Evolutionary conservation across 2,113 vertebrate genomes (phyloP).

Genomic region (Eolophus roseicapilla): DNA sequence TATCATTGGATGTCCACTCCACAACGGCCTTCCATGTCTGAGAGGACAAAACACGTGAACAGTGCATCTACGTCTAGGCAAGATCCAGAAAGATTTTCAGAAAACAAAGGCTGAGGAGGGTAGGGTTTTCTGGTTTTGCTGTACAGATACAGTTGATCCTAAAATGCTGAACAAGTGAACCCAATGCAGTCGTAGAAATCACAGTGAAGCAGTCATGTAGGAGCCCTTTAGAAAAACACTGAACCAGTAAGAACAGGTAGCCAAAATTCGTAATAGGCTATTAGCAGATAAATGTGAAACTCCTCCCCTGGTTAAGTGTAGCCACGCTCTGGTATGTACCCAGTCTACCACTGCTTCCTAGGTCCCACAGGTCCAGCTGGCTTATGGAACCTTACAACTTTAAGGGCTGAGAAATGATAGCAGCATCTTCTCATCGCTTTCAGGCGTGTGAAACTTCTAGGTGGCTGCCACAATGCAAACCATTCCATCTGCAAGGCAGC

Average conservation of each 20-base stretch:
- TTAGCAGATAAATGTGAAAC: background rate
- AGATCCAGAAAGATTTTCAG: background rate
- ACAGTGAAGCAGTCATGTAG: background rate
- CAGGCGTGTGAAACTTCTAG: background rate
- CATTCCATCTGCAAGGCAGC: background rate
- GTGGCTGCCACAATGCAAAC: background rate
- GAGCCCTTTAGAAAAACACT: background rate
- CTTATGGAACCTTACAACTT: background rate
- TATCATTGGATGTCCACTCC: background rate
- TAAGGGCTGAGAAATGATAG: background rate
- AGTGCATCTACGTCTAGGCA: background rate
- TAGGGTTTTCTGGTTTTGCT: background rate
- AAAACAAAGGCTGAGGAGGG: background rate
- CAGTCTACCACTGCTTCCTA: background rate
- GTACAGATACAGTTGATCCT: background rate
- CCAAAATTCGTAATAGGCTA: background rate
- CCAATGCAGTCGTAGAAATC: background rate
- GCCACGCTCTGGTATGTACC: rapidly evolving
- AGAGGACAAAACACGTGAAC: background rate
- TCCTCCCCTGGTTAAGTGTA: background rate
- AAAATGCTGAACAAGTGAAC: background rate
- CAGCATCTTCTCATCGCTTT: background rate
- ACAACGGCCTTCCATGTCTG: background rate
- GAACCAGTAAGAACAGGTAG: background rate
- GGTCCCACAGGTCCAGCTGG: background rate